Evolutionary conservation across 2,888 invertebrate genomes (phyloP), one percentile per base, ranked within the genome.

Genomic region (Hoplodrina ambigua): DNA sequence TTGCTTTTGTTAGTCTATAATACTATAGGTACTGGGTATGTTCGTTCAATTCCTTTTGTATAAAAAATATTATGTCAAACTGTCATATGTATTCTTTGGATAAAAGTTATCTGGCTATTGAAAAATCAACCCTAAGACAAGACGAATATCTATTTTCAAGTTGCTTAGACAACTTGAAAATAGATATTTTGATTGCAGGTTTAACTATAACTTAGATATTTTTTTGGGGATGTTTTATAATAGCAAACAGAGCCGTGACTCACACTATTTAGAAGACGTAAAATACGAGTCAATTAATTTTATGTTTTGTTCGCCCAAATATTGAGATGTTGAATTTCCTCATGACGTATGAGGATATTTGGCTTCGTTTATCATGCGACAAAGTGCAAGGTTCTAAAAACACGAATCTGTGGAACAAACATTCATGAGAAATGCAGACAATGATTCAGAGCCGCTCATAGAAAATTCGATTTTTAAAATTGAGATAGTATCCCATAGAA

Each of bases 1-100:
- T 66, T 53, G 41, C 15, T 20, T 65, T 30, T 53, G 20, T 46
- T 30, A 30, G 30, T 13, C 3, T 17, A 60, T 50, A 33, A 59
- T 6, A n/a, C 52, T 44, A 8, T 41, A 13, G 41, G 41, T 33
- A 52, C 10, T 50, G 10, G 0, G 10, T 19, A 49, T 20, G 11
- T 11, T 25, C 2, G n/a, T 15, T n/a, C 10, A 41, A 70, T 67
- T 0, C 44, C 7, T 30, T 25, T 25, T 25, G 25, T 25, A 25
- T 25, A 25, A 2, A 25, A 25, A 25, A 25, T 25, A 25, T 25
- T 25, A 25, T 25, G 25, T 25, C 25, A 25, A 25, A 25, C 25
- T 25, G 25, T 25, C 25, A 25, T 25, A 25, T 25, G 1, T 25
- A 25, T 25, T 25, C 25, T 25, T 25, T 25, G 25, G 25, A 25